phyloP scores from a whole-genome alignment of 2,797 vertebrate species.

The Clarias pachynema region DNA sequence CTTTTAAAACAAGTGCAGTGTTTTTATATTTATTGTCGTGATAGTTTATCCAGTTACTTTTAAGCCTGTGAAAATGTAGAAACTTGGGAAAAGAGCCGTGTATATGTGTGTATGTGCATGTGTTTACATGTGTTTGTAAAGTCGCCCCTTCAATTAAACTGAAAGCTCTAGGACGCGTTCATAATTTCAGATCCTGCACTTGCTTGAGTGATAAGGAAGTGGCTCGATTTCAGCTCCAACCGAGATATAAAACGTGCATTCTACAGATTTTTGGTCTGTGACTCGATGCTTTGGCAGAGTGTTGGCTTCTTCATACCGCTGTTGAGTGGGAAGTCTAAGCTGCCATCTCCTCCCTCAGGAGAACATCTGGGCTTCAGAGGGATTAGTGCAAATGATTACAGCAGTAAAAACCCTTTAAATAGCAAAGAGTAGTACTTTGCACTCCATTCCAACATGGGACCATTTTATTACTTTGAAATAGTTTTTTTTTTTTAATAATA shows the following conservation, averaged over 20 bases:
- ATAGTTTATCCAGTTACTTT: too few species aligned
- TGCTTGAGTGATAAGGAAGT: conserved; percentile 6
- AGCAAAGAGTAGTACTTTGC: background rate
- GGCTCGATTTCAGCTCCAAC: conserved; percentile 7
- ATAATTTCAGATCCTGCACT: background rate
- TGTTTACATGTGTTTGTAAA: too few species aligned
- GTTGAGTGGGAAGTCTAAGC: background rate
- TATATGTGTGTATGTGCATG: too few species aligned
- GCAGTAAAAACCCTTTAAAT: conserved; percentile 6
- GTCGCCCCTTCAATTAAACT: too few species aligned
- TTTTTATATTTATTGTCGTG: background rate
- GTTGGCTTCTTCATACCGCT: background rate
- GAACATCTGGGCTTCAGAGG: conserved; percentile 34
- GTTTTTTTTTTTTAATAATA: too few species aligned
- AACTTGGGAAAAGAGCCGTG: too few species aligned
- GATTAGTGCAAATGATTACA: conserved; percentile 13
- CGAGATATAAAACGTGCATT: background rate
- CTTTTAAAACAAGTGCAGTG: background rate
- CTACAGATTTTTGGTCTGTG: background rate
- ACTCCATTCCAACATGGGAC: background rate
- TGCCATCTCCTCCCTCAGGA: conserved; percentile 3
- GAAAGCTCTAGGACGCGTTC: background rate
- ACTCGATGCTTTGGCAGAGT: background rate
- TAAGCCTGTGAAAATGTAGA: too few species aligned
- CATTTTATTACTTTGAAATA: background rate